A percentile compares a stretch with the other conserved stretches of the same genome.
phyloP scores from a whole-genome alignment of 2,888 invertebrate species.

The Alsophila aescularia region DNA sequence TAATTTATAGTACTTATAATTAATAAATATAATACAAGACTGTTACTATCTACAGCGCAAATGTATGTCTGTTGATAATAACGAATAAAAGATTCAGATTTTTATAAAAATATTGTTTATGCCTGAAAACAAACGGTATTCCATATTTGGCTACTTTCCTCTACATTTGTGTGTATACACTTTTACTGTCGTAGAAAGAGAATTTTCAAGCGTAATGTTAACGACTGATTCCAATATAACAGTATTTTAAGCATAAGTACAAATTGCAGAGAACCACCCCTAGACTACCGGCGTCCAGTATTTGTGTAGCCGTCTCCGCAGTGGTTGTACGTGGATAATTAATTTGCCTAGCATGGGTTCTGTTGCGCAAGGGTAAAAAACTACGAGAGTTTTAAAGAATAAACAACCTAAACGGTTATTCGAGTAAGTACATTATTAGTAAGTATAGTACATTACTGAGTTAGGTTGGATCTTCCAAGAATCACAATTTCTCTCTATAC shows the following conservation, averaged over 20 bases:
- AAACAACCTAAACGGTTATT: not conserved
- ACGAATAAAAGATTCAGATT: not conserved
- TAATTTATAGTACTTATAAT: not conserved
- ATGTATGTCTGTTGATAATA: conserved; percentile 5
- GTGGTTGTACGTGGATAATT: conserved; percentile 48
- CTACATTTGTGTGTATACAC: too few relatives aligned
- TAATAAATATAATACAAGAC: not conserved
- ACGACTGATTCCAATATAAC: too few relatives aligned
- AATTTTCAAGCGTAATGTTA: too few relatives aligned
- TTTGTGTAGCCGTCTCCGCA: conserved; percentile 31
- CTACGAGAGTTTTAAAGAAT: not conserved
- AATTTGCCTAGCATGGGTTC: conserved; percentile 54
- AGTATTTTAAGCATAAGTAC: too few relatives aligned
- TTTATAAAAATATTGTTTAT: too few relatives aligned
- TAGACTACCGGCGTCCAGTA: conserved; percentile 23
- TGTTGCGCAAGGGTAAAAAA: not conserved
- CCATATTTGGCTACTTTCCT: conserved; percentile 4
- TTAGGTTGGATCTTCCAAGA: too few relatives aligned
- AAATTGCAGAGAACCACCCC: conserved; percentile 11
- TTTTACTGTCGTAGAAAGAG: too few relatives aligned
- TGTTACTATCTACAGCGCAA: too few relatives aligned
- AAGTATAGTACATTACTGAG: too few relatives aligned
- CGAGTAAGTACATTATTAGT: too few relatives aligned
- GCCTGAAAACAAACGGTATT: too few relatives aligned
- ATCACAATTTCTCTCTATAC: too few relatives aligned